Conservation (phyloP, 1,140 invertebrate species). For the Luehdorfia chinensis region DNA sequence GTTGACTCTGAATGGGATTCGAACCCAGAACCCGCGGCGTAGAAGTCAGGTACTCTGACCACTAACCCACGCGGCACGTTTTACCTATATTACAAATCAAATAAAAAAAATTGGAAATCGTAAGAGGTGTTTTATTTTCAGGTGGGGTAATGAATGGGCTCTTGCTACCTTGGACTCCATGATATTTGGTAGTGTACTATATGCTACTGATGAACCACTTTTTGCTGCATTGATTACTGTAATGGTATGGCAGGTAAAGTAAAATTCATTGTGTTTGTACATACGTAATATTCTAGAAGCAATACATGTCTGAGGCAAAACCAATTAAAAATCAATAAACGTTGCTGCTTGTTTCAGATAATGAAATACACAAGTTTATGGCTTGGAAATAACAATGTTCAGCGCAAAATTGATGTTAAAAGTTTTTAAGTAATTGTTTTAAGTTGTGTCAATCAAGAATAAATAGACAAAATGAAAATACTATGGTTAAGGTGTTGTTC, state of each 20-base stretch:
- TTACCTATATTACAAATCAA: too few species aligned
- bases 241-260: slow-evolving; percentile 44
- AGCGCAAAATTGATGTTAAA: slow-evolving; percentile 33
- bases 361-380: slow-evolving; percentile 23
- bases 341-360: slow-evolving; percentile 26
- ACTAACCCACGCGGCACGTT: too few species aligned
- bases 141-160: slow-evolving; percentile 65
- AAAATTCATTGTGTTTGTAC: neutral
- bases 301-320: too few species aligned
- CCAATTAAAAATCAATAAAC: slow-evolving; percentile 8
- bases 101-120: too few species aligned
- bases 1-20: too few species aligned
- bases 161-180: slow-evolving; percentile 56
- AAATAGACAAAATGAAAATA: neutral
- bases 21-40: too few species aligned
- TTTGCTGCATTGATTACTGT: slow-evolving; percentile 41
- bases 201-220: slow-evolving; percentile 31
- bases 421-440: slow-evolving; percentile 6
- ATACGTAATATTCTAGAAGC: neutral
- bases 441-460: neutral
- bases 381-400: slow-evolving; percentile 38
- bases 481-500: neutral
- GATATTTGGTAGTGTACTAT: slow-evolving; percentile 42
- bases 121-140: slow-evolving; percentile 17
- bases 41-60: too few species aligned